Percentiles rank a stretch among this genome's conserved stretches.
Evolutionary conservation across 1,140 invertebrate species (phyloP).

Genomic region (Drosophila dunni): DNA sequence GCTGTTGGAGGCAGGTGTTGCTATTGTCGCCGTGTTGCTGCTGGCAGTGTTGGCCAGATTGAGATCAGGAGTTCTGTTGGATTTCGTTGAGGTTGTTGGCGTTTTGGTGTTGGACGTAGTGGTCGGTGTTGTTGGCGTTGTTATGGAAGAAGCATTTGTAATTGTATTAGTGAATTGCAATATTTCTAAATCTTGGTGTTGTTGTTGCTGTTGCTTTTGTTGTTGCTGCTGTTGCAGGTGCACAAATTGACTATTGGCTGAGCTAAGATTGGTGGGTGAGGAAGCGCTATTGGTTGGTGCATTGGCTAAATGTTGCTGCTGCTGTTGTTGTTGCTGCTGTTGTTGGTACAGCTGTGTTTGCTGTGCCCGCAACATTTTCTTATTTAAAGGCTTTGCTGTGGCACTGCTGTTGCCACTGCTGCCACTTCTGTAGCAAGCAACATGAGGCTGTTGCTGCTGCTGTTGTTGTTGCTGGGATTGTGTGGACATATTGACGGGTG

Average conservation of each 20-base stretch:
- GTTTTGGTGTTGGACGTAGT: constrained; percentile 32
- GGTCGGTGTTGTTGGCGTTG: constrained; percentile 34
- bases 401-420: constrained; percentile 23
- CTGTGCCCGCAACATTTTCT: constrained; percentile 81
- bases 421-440: constrained; percentile 21
- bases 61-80: constrained; percentile 78
- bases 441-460: constrained; percentile 40
- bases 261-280: constrained; percentile 60
- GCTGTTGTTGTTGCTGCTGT: constrained; percentile 63
- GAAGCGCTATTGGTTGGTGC: constrained; percentile 41
- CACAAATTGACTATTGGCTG: constrained; percentile 50
- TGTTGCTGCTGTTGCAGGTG: constrained; percentile 54
- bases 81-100: constrained; percentile 32
- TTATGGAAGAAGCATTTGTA: constrained; percentile 65
- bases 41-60: constrained; percentile 32
- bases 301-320: constrained; percentile 29
- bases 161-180: constrained; percentile 74
- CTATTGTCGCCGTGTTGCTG: constrained; percentile 37
- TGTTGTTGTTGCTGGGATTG: constrained; percentile 33
- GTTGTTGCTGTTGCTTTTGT: constrained; percentile 58
- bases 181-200: constrained; percentile 79
- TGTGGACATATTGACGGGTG: constrained; percentile 75
- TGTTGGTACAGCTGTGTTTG: constrained; percentile 75
- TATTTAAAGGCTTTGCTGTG: constrained; percentile 71
- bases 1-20: constrained; percentile 15